A percentile compares a stretch with the other conserved stretches of the same genome.
Conservation (phyloP, 1,140 invertebrate genomes). For the Aphelenchoides besseyi region DNA sequence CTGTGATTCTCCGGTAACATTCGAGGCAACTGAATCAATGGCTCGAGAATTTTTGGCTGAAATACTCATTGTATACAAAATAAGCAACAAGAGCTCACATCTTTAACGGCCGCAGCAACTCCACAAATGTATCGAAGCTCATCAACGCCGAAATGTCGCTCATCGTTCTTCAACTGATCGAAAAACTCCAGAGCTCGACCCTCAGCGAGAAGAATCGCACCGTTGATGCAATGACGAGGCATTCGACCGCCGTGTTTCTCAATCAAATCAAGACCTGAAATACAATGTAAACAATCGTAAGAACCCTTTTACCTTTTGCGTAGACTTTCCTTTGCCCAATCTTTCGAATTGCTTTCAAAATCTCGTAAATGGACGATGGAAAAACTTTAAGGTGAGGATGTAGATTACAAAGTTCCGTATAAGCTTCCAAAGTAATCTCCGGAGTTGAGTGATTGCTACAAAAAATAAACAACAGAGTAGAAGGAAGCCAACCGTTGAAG, state of each 20-base stretch:
- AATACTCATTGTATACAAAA: not conserved
- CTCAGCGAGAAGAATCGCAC: not conserved
- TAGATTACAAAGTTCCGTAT: not conserved
- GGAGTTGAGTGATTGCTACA: not conserved
- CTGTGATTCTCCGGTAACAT: not conserved
- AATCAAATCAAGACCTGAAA: not conserved
- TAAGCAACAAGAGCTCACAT: not conserved
- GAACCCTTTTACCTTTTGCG: not conserved
- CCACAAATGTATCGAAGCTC: not conserved
- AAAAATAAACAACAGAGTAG: not conserved
- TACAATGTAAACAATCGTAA: not conserved
- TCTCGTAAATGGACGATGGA: not conserved
- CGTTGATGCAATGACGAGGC: not conserved
- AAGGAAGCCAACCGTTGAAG: not conserved
- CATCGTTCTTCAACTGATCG: slow-evolving; percentile 7
- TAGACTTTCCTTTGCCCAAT: not conserved
- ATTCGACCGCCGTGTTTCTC: not conserved
- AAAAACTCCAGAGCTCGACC: slow-evolving; percentile 9
- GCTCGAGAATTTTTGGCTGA: slow-evolving; percentile 13
- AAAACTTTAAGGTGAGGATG: slow-evolving; percentile 4
- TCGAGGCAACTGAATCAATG: not conserved
- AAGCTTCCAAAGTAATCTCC: not conserved
- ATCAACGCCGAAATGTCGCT: not conserved
- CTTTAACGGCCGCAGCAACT: not conserved
- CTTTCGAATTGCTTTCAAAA: not conserved